Evolutionary conservation across 2,888 invertebrate genomes (phyloP), one percentile per base, ranked within the genome.

Genomic region (Limulus polyphemus): DNA sequence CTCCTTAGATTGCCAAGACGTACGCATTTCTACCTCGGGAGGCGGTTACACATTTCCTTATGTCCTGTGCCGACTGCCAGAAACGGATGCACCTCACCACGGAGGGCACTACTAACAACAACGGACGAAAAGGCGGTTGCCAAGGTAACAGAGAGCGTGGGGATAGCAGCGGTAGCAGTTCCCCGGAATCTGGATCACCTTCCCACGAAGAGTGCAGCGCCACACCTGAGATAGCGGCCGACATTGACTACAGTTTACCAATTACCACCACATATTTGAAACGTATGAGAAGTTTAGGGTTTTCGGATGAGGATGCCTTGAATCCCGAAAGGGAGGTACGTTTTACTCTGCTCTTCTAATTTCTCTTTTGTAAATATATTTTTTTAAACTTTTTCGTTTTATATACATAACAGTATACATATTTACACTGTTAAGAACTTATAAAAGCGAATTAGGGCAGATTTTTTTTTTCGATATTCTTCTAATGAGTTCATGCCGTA

Each of bases 21-120:
- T 95, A 91, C 81, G 92, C 93, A 58, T 95, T 94, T 76, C 82
- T 95, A 71, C 95, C 95, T 7, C 85, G 95, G 62, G 95, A 95
- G 79, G 94, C 95, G 58, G 94, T 95, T 75, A 95, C 95, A 64
- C 86, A 91, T 72, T 95, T 95, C 80, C 84, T 95, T 64, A 85
- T 94, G 77, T 90, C 92, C 72, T 95, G 94, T 77, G 86, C 89
- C 55, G 92, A 93, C 78, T 95, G 95, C 78, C 89, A 90, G 75
- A 84, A 88, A 74, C 71, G 76, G 58, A 79, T 79, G 77, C 77
- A 84, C 70, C 63, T 66, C 50, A 49, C 59, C 46, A 9, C 47
- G 14, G 61, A 54, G 13, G 17, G 46, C 11, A 17, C 54, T 10
- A n/a, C 57, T 13, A 48, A 16, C 46, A 13, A 13, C 17, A n/a